These are phyloP conservation scores for Iphiclides podalirius DNA, from an alignment of 2,888 invertebrate species.

Conservation along the genomic window DNA sequence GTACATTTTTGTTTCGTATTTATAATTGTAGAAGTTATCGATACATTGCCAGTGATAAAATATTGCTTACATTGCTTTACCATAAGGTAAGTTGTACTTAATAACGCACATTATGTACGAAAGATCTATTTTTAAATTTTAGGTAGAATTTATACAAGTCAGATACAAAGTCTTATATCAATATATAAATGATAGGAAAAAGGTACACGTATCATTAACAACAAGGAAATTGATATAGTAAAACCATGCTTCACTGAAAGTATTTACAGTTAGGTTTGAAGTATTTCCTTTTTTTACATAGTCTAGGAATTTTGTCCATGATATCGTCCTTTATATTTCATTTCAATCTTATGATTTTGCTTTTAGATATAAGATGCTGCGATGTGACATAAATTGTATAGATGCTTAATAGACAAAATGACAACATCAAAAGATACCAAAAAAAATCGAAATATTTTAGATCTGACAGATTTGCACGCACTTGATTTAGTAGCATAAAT, in stretches of 20 bases:
- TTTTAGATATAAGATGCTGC: too few species aligned
- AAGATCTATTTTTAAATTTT: conserved; percentile 48
- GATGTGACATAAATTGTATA: too few species aligned
- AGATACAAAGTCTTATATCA: conserved; percentile 27
- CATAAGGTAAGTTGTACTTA: conserved; percentile 54
- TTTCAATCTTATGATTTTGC: neutral
- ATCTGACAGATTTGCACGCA: conserved; percentile 1
- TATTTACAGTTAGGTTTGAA: conserved; percentile 18
- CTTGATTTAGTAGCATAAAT: conserved; percentile 3
- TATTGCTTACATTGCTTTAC: conserved; percentile 65
- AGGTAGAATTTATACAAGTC: conserved; percentile 38
- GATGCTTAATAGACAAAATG: too few species aligned
- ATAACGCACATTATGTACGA: conserved; percentile 38
- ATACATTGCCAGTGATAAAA: conserved; percentile 48
- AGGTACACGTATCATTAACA: conserved; percentile 12
- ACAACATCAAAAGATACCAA: neutral
- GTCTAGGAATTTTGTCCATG: neutral
- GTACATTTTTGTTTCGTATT: conserved; percentile 52
- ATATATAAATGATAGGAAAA: conserved; percentile 15
- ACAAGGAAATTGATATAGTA: conserved; percentile 10
- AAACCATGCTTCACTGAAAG: conserved; percentile 8
- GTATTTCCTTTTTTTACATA: neutral
- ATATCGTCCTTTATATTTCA: conserved; percentile 14
- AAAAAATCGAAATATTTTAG: neutral
- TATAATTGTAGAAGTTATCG: conserved; percentile 51